Base-by-base conservation (phyloP, 2,797 vertebrate species). In the Austrolebias charrua region DNA sequence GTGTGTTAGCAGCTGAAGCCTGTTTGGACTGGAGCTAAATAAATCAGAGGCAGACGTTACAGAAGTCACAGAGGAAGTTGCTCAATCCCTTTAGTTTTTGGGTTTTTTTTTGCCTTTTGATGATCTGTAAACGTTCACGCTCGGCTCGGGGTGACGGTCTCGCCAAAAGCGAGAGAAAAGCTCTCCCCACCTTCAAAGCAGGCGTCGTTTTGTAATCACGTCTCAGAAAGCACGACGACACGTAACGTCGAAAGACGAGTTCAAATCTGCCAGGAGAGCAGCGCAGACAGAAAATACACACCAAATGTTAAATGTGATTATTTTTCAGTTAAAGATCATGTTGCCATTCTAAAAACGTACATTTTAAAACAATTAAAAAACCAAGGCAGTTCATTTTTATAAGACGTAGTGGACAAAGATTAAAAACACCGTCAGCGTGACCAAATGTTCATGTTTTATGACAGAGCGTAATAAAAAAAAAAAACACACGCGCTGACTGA, bases 271-370 rank as follows among this genome's bases (percentile, higher is more conserved):
- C 24, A 24, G 24, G 24, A 24, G 24, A 24, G 24, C 24, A 24
- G 24, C 24, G 19, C 20, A 29, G 4, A 53, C 67, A 61, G 83
- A 68, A 73, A 44, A 50, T 18, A 31, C 47, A 48, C 16, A 47
- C 24, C 10, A 29, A 2, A 6, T 53, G n/a, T 67, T 14, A 60
- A 59, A 57, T 52, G 11, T 51, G 24, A 1, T 24, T 24, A 2
- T 24, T 69, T 71, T 31, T 55, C 19, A 20, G n/a, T 28, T 24
- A 24, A 24, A 24, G 24, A 24, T 24, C 24, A 31, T 33, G 24
- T 29, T 13, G 38, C 38, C n/a, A 48, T n/a, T 68, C 19, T 69
- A 75, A 88, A 81, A 59, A 67, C 58, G 59, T 35, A 61, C 55
- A 61, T 11, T 63, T 60, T 75, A 78, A 73, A 81, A 81, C 13